Evolutionary conservation across 2,113 vertebrate species (phyloP).

Genomic region (Piprites chloris): DNA sequence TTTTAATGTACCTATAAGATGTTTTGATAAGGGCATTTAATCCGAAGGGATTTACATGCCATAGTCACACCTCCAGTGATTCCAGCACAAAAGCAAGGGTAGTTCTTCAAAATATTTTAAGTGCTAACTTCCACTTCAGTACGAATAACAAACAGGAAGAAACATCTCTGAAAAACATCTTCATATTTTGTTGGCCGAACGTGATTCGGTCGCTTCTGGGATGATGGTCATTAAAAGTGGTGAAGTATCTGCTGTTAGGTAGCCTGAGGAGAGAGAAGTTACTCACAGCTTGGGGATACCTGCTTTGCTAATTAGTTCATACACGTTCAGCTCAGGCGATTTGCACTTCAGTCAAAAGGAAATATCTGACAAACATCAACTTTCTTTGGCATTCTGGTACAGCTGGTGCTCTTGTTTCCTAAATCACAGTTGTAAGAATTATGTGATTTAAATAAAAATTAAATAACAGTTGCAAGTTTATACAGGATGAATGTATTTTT

Average conservation of each 20-base stretch:
- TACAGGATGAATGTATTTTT: accelerated
- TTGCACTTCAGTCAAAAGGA: neutral
- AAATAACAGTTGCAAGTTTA: neutral
- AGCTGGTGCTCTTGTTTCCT: neutral
- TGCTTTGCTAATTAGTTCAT: constrained; percentile 15
- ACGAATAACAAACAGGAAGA: constrained; percentile 43
- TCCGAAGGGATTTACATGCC: constrained; percentile 57
- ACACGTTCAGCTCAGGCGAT: neutral
- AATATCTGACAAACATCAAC: neutral
- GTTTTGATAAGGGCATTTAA: constrained; percentile 65
- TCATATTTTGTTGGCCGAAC: neutral
- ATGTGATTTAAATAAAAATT: neutral
- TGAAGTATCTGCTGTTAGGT: neutral
- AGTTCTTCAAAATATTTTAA: constrained; percentile 53
- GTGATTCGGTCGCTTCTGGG: neutral
- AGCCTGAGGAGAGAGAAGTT: neutral
- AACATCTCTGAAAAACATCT: constrained; percentile 21
- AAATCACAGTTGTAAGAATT: neutral
- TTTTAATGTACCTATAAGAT: constrained; percentile 76
- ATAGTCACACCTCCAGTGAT: constrained; percentile 52
- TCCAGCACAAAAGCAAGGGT: constrained; percentile 58
- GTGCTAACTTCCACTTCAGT: constrained; percentile 44
- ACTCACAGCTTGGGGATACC: neutral
- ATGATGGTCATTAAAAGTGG: neutral
- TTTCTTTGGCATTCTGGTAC: neutral